Evolutionary conservation across 2,797 vertebrate genomes (phyloP).

Genomic region (Apogon hyalosoma): DNA sequence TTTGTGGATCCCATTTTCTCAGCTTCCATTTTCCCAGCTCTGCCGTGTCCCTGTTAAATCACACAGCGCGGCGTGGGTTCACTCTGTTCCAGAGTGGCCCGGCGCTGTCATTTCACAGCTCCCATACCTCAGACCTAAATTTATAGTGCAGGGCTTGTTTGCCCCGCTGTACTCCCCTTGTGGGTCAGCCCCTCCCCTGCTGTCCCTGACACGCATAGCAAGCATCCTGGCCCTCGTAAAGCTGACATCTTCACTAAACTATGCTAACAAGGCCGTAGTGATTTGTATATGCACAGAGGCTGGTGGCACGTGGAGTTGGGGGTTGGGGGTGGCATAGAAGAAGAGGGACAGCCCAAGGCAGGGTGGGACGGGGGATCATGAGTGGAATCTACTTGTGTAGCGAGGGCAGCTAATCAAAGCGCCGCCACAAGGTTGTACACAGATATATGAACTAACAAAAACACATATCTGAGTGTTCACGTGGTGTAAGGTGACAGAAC

Average conservation of each 20-base stretch:
- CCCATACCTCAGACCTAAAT: constrained; percentile 73
- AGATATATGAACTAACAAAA: constrained; percentile 38
- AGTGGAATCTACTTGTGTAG: constrained; percentile 48
- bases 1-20: constrained; percentile 46
- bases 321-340: neutral
- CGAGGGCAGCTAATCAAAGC: constrained; percentile 67
- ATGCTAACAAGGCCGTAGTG: constrained; percentile 86
- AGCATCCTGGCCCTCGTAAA: constrained; percentile 83
- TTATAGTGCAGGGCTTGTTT: constrained; percentile 73
- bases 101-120: constrained; percentile 63
- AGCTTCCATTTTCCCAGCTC: constrained; percentile 39
- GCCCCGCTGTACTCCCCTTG: constrained; percentile 53
- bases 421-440: constrained; percentile 34
- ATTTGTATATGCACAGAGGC: constrained; percentile 84
- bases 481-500: constrained; percentile 56
- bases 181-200: constrained; percentile 73
- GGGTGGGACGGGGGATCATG: constrained; percentile 5
- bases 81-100: constrained; percentile 49
- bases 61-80: constrained; percentile 38
- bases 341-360: constrained; percentile 11
- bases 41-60: constrained; percentile 72
- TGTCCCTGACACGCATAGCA: constrained; percentile 80
- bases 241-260: constrained; percentile 88
- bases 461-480: constrained; percentile 47
- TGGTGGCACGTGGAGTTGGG: constrained; percentile 58